These are phyloP conservation scores for Ailurus styani DNA, from an alignment of 2,113 vertebrate species.

Conservation along the genomic window DNA sequence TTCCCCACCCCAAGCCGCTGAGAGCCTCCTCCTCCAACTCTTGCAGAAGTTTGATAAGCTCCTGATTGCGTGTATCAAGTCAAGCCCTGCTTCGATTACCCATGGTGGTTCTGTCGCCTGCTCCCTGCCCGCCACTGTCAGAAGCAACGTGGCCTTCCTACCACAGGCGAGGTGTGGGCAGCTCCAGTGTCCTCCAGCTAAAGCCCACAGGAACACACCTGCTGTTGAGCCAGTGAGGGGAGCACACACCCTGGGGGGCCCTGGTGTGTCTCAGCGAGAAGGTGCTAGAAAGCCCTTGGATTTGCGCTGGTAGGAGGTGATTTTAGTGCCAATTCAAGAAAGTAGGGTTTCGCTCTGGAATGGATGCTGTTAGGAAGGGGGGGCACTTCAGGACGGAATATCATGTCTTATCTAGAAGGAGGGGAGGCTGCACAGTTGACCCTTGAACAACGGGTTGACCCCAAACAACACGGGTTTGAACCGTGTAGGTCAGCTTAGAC, in stretches of 20 bases:
- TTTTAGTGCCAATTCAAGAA: background rate
- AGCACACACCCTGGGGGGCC: background rate
- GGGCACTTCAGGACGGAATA: background rate
- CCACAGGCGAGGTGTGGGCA: fast-evolving
- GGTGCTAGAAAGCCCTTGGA: no score
- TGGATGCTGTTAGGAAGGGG: background rate
- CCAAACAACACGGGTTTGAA: background rate
- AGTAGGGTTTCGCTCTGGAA: background rate
- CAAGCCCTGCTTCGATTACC: background rate
- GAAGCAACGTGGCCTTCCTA: background rate
- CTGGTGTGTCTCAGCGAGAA: fast-evolving
- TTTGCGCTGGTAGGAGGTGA: background rate
- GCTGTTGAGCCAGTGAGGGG: background rate
- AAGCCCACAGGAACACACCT: background rate
- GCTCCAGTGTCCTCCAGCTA: background rate
- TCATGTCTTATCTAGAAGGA: background rate
- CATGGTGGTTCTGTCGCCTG: background rate
- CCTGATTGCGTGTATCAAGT: background rate
- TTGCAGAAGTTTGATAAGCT: background rate
- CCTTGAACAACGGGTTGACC: no score
- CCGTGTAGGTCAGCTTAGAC: background rate
- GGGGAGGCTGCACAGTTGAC: background rate
- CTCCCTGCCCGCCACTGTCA: background rate
- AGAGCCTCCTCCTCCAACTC: background rate
- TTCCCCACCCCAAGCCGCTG: no score